These are phyloP conservation scores for Tachina lurida DNA, from an alignment of 2,888 invertebrate genomes.

Conservation along the genomic window DNA sequence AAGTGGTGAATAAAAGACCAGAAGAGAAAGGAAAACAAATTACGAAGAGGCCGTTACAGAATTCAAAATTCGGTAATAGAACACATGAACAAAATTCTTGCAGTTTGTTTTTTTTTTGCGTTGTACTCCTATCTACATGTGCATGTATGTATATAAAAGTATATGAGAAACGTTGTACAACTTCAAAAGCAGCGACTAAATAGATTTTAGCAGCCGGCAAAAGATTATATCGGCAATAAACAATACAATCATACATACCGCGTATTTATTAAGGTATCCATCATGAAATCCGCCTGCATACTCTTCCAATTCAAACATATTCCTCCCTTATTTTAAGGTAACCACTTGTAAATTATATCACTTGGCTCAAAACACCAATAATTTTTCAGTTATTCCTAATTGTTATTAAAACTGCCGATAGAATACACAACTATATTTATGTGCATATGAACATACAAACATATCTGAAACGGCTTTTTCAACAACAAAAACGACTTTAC, in stretches of 20 bases:
- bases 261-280: slow-evolving; percentile 87
- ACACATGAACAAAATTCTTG: slow-evolving; percentile 50
- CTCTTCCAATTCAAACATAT: slow-evolving; percentile 89
- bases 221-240: slow-evolving; percentile 30
- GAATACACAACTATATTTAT: not conserved
- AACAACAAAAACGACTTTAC: not conserved
- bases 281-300: slow-evolving; percentile 87
- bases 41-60: slow-evolving; percentile 63
- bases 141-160: slow-evolving; percentile 9
- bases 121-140: not conserved
- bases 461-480: slow-evolving; percentile 11
- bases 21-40: slow-evolving; percentile 21
- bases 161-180: slow-evolving; percentile 12
- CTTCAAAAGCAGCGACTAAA: slow-evolving; percentile 19
- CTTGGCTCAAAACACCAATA: not conserved
- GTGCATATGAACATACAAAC: not conserved
- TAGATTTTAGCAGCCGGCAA: slow-evolving; percentile 63
- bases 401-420: slow-evolving; percentile 27
- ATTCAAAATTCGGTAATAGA: slow-evolving; percentile 62
- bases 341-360: slow-evolving; percentile 12
- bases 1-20: slow-evolving; percentile 59
- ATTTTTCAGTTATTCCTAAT: not conserved
- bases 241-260: slow-evolving; percentile 85
- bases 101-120: slow-evolving; percentile 41
- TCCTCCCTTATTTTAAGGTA: not conserved